phyloP scores from a whole-genome alignment of 1,140 invertebrate species.

The Calycopis cecrops region DNA sequence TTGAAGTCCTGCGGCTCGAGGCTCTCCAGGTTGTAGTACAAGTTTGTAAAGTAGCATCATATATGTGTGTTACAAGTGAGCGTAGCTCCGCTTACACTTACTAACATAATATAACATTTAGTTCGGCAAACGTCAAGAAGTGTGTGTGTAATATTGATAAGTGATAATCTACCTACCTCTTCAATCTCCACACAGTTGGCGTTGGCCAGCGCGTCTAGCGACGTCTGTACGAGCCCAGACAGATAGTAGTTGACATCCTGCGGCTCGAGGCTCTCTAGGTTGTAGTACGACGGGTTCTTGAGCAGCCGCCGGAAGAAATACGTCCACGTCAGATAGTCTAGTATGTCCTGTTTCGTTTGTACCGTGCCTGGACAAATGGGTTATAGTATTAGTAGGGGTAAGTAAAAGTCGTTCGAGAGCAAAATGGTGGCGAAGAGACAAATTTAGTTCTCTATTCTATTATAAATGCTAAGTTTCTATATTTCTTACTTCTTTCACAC shows the following conservation, averaged over 20 bases:
- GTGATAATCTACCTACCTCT: slow-evolving; percentile 52
- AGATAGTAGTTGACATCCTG: slow-evolving; percentile 84
- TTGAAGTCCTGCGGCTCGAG: slow-evolving; percentile 86
- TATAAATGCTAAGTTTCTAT: too few species aligned
- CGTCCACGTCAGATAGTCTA: slow-evolving; percentile 99
- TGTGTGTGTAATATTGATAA: too few species aligned
- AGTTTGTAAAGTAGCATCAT: too few species aligned
- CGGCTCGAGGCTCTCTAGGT: slow-evolving; percentile 85
- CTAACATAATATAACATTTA: too few species aligned
- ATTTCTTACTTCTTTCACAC: too few species aligned
- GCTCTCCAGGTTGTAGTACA: slow-evolving; percentile 90
- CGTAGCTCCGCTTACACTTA: too few species aligned
- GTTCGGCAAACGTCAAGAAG: too few species aligned
- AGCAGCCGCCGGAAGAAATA: slow-evolving; percentile 96
- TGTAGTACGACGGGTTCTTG: slow-evolving; percentile 96
- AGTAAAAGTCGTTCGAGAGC: too few species aligned
- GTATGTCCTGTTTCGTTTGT: slow-evolving; percentile 91
- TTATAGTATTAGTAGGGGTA: background rate
- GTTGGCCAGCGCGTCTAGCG: slow-evolving; percentile 81
- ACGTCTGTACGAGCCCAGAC: slow-evolving; percentile 85
- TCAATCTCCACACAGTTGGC: slow-evolving; percentile 86
- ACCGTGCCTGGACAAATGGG: slow-evolving; percentile 81
- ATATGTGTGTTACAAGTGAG: too few species aligned
- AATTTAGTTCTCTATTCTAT: background rate
- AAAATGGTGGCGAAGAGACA: too few species aligned